Conservation (phyloP, 2,888 invertebrate genomes). For the Brenthis hecate region DNA sequence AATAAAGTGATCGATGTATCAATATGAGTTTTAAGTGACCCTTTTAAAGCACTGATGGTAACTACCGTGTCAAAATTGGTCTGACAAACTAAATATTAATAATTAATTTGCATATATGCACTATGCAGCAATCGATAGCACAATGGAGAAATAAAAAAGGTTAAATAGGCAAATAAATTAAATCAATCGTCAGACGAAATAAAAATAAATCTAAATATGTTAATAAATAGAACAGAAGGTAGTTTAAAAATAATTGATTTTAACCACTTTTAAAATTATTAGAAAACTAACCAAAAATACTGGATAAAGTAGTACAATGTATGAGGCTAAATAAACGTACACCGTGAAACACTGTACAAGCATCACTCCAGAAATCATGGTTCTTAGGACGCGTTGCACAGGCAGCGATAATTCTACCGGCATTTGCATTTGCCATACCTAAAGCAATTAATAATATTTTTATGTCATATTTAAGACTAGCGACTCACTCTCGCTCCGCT, state of each 20-base stretch:
- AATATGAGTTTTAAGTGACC: not conserved
- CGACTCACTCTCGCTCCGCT: too few species aligned
- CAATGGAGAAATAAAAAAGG: too few species aligned
- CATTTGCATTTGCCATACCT: constrained; percentile 81
- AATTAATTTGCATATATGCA: not conserved
- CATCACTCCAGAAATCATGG: constrained; percentile 77
- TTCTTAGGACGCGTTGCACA: constrained; percentile 73
- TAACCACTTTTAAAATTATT: not conserved
- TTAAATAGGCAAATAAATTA: too few species aligned
- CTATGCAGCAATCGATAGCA: not conserved
- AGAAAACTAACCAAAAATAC: constrained; percentile 69
- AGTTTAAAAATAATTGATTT: too few species aligned
- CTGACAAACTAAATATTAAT: not conserved
- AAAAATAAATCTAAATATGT: too few species aligned
- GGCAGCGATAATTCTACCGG: constrained; percentile 65
- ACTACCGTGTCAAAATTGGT: not conserved
- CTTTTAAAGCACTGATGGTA: constrained; percentile 8
- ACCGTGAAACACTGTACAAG: constrained; percentile 80
- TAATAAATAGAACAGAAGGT: too few species aligned
- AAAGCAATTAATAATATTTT: not conserved
- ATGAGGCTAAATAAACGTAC: constrained; percentile 80
- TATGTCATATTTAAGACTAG: too few species aligned
- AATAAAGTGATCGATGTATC: constrained; percentile 23
- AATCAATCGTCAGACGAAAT: too few species aligned
- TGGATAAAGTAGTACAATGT: constrained; percentile 81